These are phyloP conservation scores for Sebastes matsubarae DNA, from an alignment of 2,797 vertebrate species.

Conservation along the genomic window DNA sequence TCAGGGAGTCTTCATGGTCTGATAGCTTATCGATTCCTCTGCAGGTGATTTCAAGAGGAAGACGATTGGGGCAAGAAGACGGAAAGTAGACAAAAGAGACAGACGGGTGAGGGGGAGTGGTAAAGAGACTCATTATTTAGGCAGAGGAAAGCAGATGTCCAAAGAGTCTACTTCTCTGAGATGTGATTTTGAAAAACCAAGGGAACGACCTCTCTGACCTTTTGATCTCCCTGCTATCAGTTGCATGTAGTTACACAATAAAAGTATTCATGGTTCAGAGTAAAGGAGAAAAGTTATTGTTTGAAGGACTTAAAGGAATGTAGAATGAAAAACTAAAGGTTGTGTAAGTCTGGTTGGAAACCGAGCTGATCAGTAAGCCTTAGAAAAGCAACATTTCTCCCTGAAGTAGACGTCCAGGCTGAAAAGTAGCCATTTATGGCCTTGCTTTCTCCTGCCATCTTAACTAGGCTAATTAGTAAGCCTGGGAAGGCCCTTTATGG, in stretches of 20 bases:
- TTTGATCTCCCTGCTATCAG: not conserved
- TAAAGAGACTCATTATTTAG: not conserved
- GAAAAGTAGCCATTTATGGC: constrained; percentile 37
- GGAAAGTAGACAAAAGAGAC: constrained; percentile 15
- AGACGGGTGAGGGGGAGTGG: constrained; percentile 11
- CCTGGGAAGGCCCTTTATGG: constrained; percentile 6
- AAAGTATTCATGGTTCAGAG: not conserved
- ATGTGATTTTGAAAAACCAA: not conserved
- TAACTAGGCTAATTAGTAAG: constrained; percentile 38
- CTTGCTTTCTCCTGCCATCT: not conserved
- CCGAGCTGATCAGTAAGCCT: constrained; percentile 20
- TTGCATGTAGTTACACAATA: not conserved
- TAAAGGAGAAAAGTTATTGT: not conserved
- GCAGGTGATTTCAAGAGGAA: constrained; percentile 56
- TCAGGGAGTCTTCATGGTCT: constrained; percentile 41
- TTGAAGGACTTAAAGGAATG: not conserved
- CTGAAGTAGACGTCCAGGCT: not conserved
- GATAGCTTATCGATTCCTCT: constrained; percentile 67
- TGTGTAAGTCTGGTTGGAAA: not conserved
- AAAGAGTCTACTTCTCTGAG: not conserved
- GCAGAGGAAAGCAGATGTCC: not conserved
- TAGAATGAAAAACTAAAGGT: not conserved
- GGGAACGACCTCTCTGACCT: not conserved
- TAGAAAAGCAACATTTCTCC: not conserved
- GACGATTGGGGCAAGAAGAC: not conserved